phyloP scores from a whole-genome alignment of 1,140 invertebrate genomes.

The Drosophila saltans region DNA sequence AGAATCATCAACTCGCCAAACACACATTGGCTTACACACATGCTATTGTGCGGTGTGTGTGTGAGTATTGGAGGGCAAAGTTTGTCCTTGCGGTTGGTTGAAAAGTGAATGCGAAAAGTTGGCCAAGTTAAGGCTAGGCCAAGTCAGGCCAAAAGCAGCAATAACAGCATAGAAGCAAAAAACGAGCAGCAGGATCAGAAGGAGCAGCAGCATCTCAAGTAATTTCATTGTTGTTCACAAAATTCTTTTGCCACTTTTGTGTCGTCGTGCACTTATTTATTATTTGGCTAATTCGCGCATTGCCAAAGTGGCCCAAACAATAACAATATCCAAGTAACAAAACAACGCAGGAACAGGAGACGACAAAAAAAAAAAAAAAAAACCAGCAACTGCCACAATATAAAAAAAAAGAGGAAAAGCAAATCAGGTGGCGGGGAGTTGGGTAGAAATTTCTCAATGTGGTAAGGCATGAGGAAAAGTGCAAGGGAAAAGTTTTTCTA shows the following conservation, averaged over 20 bases:
- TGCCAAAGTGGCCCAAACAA: slow-evolving; percentile 68
- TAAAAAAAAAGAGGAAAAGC: slow-evolving; percentile 1
- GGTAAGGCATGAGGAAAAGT: slow-evolving; percentile 3
- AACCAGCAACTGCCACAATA: background rate
- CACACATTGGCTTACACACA: slow-evolving; percentile 3
- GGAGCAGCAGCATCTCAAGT: slow-evolving; percentile 47
- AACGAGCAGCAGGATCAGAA: background rate
- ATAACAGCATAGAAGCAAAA: background rate
- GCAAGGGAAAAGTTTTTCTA: slow-evolving; percentile 57
- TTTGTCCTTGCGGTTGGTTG: slow-evolving; percentile 40
- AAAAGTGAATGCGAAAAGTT: slow-evolving; percentile 22
- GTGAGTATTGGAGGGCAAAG: slow-evolving; percentile 25
- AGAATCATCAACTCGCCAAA: slow-evolving; percentile 46
- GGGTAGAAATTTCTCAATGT: background rate
- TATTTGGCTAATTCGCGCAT: slow-evolving; percentile 80
- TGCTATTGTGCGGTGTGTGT: background rate
- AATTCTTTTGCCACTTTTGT: slow-evolving; percentile 66
- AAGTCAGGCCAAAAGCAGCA: slow-evolving; percentile 23
- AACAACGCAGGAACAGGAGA: slow-evolving; percentile 25
- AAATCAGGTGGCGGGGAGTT: background rate
- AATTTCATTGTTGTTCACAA: slow-evolving; percentile 78
- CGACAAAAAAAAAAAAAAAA: slow-evolving; percentile 14
- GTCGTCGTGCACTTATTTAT: slow-evolving; percentile 74
- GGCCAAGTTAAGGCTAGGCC: slow-evolving; percentile 31
- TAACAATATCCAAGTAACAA: slow-evolving; percentile 52